phyloP scores from a whole-genome alignment of 2,113 vertebrate species.

The Sciurus niger region DNA sequence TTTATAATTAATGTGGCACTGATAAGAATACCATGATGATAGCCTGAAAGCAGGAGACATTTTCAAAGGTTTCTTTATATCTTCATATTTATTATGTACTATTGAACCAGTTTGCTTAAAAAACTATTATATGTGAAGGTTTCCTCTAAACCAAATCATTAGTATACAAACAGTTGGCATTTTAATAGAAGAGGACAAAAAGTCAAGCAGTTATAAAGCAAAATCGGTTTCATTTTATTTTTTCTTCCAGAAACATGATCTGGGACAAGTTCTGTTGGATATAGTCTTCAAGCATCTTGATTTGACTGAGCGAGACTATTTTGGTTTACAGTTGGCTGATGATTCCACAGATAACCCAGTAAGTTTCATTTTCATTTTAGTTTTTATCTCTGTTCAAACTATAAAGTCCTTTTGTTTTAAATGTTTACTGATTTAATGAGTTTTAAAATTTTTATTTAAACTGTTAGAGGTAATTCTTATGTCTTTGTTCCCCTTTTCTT shows the following conservation, averaged over 20 bases:
- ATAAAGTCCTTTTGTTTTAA: constrained; percentile 38
- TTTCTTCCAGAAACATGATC: constrained; percentile 95
- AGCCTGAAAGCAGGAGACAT: constrained; percentile 2
- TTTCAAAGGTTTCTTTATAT: background rate
- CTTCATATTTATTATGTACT: constrained; percentile 26
- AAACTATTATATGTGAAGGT: background rate
- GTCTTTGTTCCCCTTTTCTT: constrained; percentile 34
- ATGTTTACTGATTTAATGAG: constrained; percentile 2
- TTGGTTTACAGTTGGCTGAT: constrained; percentile 97
- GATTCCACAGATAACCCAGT: constrained; percentile 96
- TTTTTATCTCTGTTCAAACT: constrained; percentile 44
- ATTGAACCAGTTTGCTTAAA: background rate
- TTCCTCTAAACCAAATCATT: constrained; percentile 25
- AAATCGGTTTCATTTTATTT: constrained; percentile 73
- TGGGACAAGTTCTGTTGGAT: constrained; percentile 97
- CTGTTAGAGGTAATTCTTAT: constrained; percentile 41
- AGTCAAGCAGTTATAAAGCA: constrained; percentile 12
- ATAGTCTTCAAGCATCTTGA: constrained; percentile 98
- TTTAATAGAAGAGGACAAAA: constrained; percentile 11
- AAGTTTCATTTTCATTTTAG: constrained; percentile 84
- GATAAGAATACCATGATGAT: constrained; percentile 38
- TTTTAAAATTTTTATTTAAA: background rate
- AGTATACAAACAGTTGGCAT: background rate
- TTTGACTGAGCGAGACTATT: constrained; percentile 99
- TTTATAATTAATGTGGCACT: background rate